Evolutionary conservation across 1,140 invertebrate genomes (phyloP), one percentile per base, ranked within the genome.

Genomic region (Trichomalopsis sarcophagae): DNA sequence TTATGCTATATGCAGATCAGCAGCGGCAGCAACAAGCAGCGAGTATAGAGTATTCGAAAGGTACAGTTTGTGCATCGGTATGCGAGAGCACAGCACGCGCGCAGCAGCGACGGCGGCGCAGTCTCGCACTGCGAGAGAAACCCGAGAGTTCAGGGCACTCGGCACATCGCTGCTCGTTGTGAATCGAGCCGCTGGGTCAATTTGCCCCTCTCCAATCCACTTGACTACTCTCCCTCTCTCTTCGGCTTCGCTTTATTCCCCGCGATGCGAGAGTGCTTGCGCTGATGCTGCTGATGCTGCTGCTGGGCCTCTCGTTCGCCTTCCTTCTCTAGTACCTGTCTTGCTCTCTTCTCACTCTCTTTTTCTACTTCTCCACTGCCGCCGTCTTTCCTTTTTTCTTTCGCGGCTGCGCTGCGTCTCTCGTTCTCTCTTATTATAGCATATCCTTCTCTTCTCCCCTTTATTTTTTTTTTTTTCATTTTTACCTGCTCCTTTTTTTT

Each of bases 151-250:
- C 78, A 68, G 79, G 84, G 79, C 55, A 81, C 78, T 81, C 79
- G 50, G 69, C 77, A 84, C 76, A 78, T 76, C 81, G 81, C 55
- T 30, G 75, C 75, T 77, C 82, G 82, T 79, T 78, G 82, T 84
- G 82, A 84, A 79, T 79, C 82, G 82, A 83, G 82, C 77, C 77
- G 83, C 83, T 84, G 77, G 83, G 83, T 84, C 83, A 84, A 80
- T 80, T 79, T 80, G 83, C 83, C 83, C 83, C 77, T 74, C 83
- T 84, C 69, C 83, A n/a, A 80, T 80, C 47, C 83, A 84, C 83
- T 84, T 84, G 84, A 85, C 84, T 85, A 55, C 27, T 23, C 21
- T 68, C 30, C 55, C 30, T 33, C 17, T 33, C 23, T n/a, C 50
- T 66, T 14, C 33, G n/a, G 13, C 13, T 33, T 36, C 55, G 40